These are phyloP conservation scores for Falco biarmicus DNA, from an alignment of 2,797 vertebrate species.

Conservation along the genomic window DNA sequence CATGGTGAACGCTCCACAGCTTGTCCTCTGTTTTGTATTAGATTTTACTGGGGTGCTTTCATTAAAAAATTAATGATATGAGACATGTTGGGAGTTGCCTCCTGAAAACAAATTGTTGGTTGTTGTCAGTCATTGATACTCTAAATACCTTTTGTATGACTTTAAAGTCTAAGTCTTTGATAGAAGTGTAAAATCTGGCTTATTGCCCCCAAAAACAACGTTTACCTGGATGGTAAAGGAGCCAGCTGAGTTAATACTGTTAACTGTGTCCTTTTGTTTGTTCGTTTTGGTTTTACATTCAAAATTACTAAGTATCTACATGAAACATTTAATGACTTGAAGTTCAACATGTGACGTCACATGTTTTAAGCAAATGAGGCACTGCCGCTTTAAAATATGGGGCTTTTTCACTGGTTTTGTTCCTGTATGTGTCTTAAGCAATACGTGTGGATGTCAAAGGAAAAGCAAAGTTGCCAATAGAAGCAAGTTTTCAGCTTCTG, in stretches of 20 bases:
- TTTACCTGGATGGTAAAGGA: background rate
- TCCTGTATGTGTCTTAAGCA: background rate
- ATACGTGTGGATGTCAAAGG: background rate
- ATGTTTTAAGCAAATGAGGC: background rate
- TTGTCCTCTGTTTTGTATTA: background rate
- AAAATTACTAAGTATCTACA: background rate
- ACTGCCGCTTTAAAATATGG: background rate
- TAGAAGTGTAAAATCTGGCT: background rate
- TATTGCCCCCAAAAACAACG: background rate
- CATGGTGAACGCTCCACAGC: background rate
- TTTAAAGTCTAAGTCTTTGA: background rate
- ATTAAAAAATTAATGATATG: background rate
- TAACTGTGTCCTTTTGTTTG: accelerated
- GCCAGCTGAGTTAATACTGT: background rate
- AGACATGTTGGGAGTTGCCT: background rate
- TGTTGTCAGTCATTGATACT: background rate
- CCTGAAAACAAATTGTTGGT: background rate
- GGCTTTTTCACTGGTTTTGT: background rate
- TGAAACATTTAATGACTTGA: background rate
- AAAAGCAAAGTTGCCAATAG: background rate
- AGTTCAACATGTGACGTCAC: background rate
- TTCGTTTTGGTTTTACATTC: background rate
- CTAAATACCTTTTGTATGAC: background rate
- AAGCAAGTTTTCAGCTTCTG: background rate
- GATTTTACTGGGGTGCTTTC: background rate